Conservation (phyloP, 2,113 vertebrate species). For the Apodemus sylvaticus region DNA sequence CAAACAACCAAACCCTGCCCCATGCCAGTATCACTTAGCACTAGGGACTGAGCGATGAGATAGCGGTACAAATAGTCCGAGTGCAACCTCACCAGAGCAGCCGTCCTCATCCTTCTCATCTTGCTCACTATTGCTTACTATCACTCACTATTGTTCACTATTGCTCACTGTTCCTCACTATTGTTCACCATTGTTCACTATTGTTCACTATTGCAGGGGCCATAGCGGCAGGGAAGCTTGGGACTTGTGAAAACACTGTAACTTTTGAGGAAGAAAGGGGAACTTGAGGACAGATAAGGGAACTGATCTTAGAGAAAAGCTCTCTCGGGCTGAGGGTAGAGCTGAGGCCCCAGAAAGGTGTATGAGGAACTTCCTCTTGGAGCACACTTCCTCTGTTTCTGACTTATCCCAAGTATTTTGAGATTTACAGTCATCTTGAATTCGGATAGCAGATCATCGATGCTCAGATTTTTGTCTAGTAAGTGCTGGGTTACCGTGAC, state of each 20-base stretch:
- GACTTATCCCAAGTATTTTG: neutral
- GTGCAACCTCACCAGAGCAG: too few species aligned
- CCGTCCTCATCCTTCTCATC: fast-evolving
- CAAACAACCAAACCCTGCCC: neutral
- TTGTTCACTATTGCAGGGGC: neutral
- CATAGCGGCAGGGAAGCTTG: neutral
- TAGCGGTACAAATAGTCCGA: too few species aligned
- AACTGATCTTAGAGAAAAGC: neutral
- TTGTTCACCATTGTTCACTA: too few species aligned
- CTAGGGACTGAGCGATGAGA: neutral
- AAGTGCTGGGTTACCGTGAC: neutral
- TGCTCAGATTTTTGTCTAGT: neutral
- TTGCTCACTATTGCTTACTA: fast-evolving
- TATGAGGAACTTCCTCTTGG: neutral
- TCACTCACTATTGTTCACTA: too few species aligned
- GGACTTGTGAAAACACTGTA: neutral
- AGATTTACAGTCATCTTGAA: neutral
- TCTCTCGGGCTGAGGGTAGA: neutral
- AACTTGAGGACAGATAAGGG: neutral
- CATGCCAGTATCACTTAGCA: neutral
- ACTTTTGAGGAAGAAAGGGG: neutral
- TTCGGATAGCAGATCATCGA: neutral
- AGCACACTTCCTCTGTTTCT: neutral
- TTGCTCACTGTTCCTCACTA: fast-evolving
- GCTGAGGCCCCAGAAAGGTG: neutral